Conservation (phyloP, 2,113 vertebrate species). For the Mungos mungo region DNA sequence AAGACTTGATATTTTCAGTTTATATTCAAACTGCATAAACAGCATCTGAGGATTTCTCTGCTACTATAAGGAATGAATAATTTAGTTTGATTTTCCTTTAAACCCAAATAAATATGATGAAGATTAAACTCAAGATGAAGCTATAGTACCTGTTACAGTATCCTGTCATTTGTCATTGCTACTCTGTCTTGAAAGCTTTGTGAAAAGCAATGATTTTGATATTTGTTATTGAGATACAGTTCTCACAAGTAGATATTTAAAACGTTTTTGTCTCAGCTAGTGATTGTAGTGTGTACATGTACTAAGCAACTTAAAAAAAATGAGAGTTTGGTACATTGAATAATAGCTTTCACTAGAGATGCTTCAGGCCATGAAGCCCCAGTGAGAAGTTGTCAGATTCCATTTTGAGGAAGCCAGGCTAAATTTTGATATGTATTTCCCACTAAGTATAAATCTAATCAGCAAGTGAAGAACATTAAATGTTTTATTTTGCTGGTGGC, state of each 20-base stretch:
- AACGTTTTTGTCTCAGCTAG: conserved; percentile 31
- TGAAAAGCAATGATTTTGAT: conserved; percentile 67
- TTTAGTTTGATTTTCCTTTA: conserved; percentile 59
- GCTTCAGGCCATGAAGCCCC: background rate
- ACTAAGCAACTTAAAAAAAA: conserved; percentile 23
- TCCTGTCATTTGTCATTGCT: conserved; percentile 58
- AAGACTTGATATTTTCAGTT: conserved; percentile 47
- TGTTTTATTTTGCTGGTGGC: conserved; percentile 70
- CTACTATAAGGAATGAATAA: conserved; percentile 43
- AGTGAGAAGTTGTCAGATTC: conserved; percentile 26
- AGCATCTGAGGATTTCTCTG: conserved; percentile 47
- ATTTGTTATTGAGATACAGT: background rate
- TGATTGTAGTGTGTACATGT: background rate
- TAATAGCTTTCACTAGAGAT: conserved; percentile 40
- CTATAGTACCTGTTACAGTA: conserved; percentile 35
- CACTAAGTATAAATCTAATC: conserved; percentile 31
- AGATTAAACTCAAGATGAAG: conserved; percentile 51
- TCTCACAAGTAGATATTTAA: background rate
- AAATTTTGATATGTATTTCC: conserved; percentile 59
- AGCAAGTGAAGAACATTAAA: conserved; percentile 47
- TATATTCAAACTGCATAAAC: conserved; percentile 46
- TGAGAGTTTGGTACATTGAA: conserved; percentile 5
- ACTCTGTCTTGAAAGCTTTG: conserved; percentile 31
- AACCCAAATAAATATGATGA: conserved; percentile 60
- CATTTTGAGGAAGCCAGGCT: conserved; percentile 52